Base-by-base conservation (phyloP, 2,113 vertebrate genomes). In the Grammomys dolichurus region DNA sequence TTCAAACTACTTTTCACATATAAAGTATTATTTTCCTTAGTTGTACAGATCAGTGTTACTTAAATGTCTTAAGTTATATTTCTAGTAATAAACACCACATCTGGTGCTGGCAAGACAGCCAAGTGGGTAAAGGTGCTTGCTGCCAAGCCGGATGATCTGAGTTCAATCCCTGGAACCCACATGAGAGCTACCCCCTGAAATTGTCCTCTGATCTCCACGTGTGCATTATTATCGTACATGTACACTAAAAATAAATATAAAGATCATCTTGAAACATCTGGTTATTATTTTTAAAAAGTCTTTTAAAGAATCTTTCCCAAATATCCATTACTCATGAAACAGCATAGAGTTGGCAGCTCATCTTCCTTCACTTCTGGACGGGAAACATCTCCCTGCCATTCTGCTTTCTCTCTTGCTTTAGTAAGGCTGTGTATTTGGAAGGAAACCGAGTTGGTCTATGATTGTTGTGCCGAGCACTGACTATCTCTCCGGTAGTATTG, bases 1-100 rank as follows among this genome's bases (percentile, higher is more conserved):
- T 97, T 96, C 75, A 80, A 87, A 58, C 40, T 78, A 43, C 75
- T 91, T 95, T 94, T 77, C 46, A 76, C 78, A 31, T 51, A 73
- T 20, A 89, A 46, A 87, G 60, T 43, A 82, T 60, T 76, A 60
- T 94, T 72, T 85, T 22, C 28, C 69, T 96, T 85, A 43, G n/a
- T 69, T 94, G 28, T 87, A 3, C 20, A 81, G 78, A 70, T 85
- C n/a, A 82, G 70, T 92, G 48, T 28, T 70, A 46, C 91, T 82
- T 87, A 87, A 89, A 70, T 76, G n/a, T 93, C 80, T 89, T 87
- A 94, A 77, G 22, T 95, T 90, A 36, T 43, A 73, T 87, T 92
- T 67, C 31, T 69, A 91, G 24, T 87, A 91, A 46, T 84, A 85
- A 93, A 85, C 13, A 87, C 33, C 19, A 46, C 17, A 36, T 69